A percentile compares a stretch with the other conserved stretches of the same genome.
Conservation (phyloP, 2,113 vertebrate species). For the Caranx melampygus region DNA sequence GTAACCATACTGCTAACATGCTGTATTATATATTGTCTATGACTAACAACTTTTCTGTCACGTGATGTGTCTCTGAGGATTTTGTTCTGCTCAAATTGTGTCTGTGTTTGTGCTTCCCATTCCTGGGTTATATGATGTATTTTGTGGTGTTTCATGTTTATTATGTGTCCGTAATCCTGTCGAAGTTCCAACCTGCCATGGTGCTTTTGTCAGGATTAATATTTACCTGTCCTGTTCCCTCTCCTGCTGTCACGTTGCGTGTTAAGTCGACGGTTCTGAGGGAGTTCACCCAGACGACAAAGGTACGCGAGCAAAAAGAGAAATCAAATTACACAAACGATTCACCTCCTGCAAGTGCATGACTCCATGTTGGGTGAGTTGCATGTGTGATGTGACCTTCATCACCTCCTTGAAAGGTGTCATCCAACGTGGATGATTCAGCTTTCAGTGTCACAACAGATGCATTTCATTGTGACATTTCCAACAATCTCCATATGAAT, state of each 20-base stretch:
- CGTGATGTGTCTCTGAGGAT: slow-evolving; percentile 41
- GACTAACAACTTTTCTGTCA: slow-evolving; percentile 55
- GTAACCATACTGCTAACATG: slow-evolving; percentile 51
- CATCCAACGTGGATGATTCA: slow-evolving; percentile 61
- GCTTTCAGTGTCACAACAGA: slow-evolving; percentile 71
- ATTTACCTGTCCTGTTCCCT: slow-evolving; percentile 79
- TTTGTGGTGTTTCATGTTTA: slow-evolving; percentile 59
- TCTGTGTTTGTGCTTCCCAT: slow-evolving; percentile 57
- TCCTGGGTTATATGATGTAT: slow-evolving; percentile 43
- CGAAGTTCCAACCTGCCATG: slow-evolving; percentile 68
- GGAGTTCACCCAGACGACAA: slow-evolving; percentile 71
- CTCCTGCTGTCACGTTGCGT: slow-evolving; percentile 72
- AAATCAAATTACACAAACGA: slow-evolving; percentile 54
- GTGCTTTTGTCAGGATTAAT: slow-evolving; percentile 80
- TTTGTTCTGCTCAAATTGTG: slow-evolving; percentile 34
- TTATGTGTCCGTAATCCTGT: slow-evolving; percentile 74
- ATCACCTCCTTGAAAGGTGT: slow-evolving; percentile 61
- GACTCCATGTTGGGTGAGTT: slow-evolving; percentile 66
- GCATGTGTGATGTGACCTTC: slow-evolving; percentile 69
- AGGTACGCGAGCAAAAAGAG: slow-evolving; percentile 76
- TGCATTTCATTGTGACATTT: slow-evolving; percentile 66
- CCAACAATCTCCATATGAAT: slow-evolving; percentile 34
- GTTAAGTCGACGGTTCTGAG: slow-evolving; percentile 76
- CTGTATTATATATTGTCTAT: slow-evolving; percentile 46
- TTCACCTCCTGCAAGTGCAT: slow-evolving; percentile 67